These are phyloP conservation scores for Cerastoderma edule DNA, from an alignment of 2,888 invertebrate species.

Conservation along the genomic window DNA sequence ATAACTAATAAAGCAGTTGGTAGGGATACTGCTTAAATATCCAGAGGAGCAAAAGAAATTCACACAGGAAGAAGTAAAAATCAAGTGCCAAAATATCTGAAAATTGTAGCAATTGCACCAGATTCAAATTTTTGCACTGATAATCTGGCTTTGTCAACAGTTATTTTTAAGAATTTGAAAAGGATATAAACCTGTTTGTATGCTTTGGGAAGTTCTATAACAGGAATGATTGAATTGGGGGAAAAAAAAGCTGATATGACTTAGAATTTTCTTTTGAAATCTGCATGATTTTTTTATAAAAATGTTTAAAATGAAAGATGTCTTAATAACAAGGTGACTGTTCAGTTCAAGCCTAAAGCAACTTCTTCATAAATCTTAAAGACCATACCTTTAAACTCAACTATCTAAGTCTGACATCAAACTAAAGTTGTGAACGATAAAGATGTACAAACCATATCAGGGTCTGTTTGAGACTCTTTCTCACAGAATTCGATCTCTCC, in stretches of 20 bases:
- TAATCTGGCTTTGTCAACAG: no score
- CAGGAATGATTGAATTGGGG: no score
- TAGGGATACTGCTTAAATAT: not conserved
- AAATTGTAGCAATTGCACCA: not conserved
- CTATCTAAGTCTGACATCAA: not conserved
- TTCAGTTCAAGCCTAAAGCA: no score
- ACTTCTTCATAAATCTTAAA: not conserved
- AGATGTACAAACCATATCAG: not conserved
- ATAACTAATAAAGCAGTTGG: no score
- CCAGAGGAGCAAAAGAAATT: not conserved
- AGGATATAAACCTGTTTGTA: no score
- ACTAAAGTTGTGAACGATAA: not conserved
- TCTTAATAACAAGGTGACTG: no score
- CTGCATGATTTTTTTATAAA: not conserved
- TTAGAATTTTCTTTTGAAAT: not conserved
- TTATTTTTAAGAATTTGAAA: no score
- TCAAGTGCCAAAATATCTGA: not conserved
- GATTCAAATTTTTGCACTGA: not conserved
- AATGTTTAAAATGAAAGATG: no score
- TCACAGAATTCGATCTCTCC: slow-evolving; percentile 2
- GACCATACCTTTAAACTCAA: not conserved
- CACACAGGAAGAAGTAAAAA: no score
- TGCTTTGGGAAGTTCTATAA: no score
- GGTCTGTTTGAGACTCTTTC: not conserved
- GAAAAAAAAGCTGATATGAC: no score